These are phyloP conservation scores for Rhinoraja longicauda DNA, from an alignment of 2,797 vertebrate species.

Conservation along the genomic window DNA sequence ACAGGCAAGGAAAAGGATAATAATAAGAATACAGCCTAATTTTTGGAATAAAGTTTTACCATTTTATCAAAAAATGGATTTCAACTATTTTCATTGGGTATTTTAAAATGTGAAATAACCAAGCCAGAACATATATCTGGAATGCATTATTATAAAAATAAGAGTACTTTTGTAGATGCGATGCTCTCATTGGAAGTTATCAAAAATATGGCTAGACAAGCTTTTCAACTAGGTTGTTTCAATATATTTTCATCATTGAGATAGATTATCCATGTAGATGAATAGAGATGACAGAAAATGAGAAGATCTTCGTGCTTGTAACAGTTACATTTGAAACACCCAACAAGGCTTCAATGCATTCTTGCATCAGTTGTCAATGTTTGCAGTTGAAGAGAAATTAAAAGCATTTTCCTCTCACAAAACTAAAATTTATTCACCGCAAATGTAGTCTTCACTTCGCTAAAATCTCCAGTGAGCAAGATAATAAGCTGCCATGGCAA, in stretches of 20 bases:
- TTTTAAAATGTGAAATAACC: background rate
- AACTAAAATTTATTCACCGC: background rate
- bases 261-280: background rate
- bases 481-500: background rate
- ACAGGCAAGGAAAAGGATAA: background rate
- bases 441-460: background rate
- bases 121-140: background rate
- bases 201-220: background rate
- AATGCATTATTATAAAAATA: background rate
- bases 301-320: background rate
- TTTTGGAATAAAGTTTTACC: background rate
- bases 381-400: background rate
- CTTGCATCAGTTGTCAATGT: background rate
- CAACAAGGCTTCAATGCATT: background rate
- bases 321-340: background rate
- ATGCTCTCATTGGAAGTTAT: background rate
- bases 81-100: background rate
- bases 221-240: background rate
- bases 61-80: background rate
- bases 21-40: background rate
- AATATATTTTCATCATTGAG: background rate
- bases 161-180: background rate
- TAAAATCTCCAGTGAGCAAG: too few relatives aligned
- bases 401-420: background rate
- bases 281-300: background rate